Evolutionary conservation across 1,140 invertebrate species (phyloP), one percentile per base, ranked within the genome.

Genomic region (Drosophila teissieri): DNA sequence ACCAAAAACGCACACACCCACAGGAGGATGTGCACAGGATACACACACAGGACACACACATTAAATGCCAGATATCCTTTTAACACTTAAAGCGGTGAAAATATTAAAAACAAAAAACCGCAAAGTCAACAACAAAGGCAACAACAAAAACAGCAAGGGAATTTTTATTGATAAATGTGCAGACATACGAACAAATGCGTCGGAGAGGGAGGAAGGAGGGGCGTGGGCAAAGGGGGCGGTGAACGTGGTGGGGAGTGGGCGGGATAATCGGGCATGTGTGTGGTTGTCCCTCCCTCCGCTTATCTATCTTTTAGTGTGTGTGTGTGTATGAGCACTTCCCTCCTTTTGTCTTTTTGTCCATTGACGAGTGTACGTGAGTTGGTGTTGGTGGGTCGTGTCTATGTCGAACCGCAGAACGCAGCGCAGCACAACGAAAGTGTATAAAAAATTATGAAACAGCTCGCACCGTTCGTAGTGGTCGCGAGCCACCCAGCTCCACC

Each of bases 61-160:
- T 70, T 89, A 89, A 88, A 88, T 89, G 84, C 73, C 84, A 88
- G 76, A 88, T 88, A 88, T 88, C 84, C 84, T 88, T 88, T 88
- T 88, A 88, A 88, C 84, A 88, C 84, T 88, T 88, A 88, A 88
- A 88, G 80, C 84, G 84, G 84, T 89, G 77, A 88, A 88, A 88
- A 88, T 88, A 88, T 88, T 89, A 84, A 88, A 88, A 88, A 89
- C 83, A 88, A 88, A 85, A 89, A 88, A 82, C 76, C 84, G 79
- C 84, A 88, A 89, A 88, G 77, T 69, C 84, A 83, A 89, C 79
- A 82, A 62, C 72, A 80, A 75, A 56, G 44, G 19, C 54, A 70
- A 37, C 57, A 58, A 27, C 60, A 75, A 44, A 19, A 74, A 40
- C 68, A 85, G 57, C 55, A 48, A 60, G 34, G 76, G 69, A 56